Evolutionary conservation across 2,797 vertebrate species (phyloP).

Genomic region (Diplodus puntazzo): DNA sequence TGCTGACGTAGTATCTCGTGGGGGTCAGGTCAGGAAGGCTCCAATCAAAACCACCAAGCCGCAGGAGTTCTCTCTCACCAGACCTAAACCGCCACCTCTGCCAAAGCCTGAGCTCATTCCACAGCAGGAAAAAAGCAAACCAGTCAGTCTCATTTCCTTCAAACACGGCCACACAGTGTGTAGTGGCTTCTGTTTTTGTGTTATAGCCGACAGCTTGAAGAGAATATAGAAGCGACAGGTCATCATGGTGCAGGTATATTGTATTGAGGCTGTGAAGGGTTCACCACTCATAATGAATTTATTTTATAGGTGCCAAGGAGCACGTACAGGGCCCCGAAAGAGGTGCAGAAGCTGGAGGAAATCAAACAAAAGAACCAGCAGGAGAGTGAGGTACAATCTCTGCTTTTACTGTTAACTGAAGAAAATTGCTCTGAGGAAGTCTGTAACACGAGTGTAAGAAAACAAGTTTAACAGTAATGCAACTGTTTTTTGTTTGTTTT

Average conservation of each 20-base stretch:
- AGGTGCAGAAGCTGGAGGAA: conserved; percentile 82
- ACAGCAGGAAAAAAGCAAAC: conserved; percentile 79
- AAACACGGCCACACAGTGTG: background rate
- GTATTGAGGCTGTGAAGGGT: conserved; percentile 34
- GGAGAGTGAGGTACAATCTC: conserved; percentile 85
- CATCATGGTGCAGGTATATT: conserved; percentile 8
- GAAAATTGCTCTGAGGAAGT: background rate
- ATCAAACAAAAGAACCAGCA: conserved; percentile 85
- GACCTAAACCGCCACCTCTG: conserved; percentile 83
- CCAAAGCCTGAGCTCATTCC: conserved; percentile 84
- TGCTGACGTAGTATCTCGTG: conserved; percentile 61
- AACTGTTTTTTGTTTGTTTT: background rate
- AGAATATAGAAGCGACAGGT: background rate
- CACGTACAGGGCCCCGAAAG: conserved; percentile 87
- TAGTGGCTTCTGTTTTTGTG: background rate
- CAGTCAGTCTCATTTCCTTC: conserved; percentile 79
- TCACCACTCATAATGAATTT: background rate
- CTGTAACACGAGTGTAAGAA: background rate
- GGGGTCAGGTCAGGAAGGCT: conserved; percentile 66
- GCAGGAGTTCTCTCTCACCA: conserved; percentile 89
- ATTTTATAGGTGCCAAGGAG: conserved; percentile 87
- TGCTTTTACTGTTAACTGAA: conserved; percentile 4
- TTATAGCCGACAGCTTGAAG: background rate
- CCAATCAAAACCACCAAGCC: conserved; percentile 83
- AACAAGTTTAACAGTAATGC: background rate